Conservation (phyloP, 2,113 vertebrate genomes). For the Tretioscincus oriximinensis region DNA sequence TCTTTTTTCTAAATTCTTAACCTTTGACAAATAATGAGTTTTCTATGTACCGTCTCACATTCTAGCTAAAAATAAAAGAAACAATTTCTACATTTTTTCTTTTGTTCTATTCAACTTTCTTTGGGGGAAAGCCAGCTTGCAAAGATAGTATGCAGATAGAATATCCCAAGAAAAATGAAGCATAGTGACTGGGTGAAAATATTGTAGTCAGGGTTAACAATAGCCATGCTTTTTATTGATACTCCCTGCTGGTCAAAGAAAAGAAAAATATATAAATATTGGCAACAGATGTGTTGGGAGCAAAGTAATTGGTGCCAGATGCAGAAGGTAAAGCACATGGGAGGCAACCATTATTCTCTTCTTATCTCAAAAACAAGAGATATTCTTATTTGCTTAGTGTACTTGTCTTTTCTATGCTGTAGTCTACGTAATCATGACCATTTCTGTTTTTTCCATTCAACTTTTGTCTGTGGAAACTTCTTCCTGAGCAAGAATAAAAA, state of each 20-base stretch:
- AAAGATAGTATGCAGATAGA: conserved; percentile 28
- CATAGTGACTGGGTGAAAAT: conserved; percentile 38
- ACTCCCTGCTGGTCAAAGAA: conserved; percentile 65
- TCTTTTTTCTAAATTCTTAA: neutral
- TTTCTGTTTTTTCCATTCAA: neutral
- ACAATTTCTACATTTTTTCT: neutral
- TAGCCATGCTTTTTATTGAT: conserved; percentile 55
- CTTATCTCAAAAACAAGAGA: conserved; percentile 51
- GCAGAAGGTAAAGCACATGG: conserved; percentile 62
- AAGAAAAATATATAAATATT: conserved; percentile 51
- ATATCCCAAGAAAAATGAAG: conserved; percentile 31
- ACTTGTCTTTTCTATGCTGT: neutral
- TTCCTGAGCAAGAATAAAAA: neutral
- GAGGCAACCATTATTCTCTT: conserved; percentile 48
- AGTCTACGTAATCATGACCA: neutral
- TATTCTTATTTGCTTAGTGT: neutral
- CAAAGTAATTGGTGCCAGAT: conserved; percentile 63
- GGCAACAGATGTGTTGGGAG: conserved; percentile 64
- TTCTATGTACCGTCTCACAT: neutral
- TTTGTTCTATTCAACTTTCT: neutral
- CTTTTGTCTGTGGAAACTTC: neutral
- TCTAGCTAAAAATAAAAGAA: conserved; percentile 7
- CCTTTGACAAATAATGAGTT: neutral
- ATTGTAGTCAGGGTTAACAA: neutral
- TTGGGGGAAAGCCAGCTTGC: neutral